Conservation (phyloP, 2,113 vertebrate genomes). For the Pyrgilauda ruficollis region DNA sequence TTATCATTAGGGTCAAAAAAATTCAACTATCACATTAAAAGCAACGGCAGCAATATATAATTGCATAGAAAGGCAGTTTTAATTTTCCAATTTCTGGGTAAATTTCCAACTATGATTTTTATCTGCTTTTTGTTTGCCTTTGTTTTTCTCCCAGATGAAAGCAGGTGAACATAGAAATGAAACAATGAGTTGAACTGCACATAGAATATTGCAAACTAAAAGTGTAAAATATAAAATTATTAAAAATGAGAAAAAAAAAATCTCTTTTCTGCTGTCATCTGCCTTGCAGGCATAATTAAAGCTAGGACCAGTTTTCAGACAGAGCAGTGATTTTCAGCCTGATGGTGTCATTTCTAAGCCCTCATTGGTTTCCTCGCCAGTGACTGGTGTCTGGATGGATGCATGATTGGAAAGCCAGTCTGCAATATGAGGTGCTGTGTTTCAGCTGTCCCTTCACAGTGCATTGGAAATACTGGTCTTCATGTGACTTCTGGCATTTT, state of each 20-base stretch:
- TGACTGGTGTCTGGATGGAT: neutral
- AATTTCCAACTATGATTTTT: neutral
- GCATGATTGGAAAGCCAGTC: neutral
- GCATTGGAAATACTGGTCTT: neutral
- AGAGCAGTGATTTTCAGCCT: constrained; percentile 15
- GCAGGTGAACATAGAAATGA: neutral
- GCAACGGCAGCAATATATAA: neutral
- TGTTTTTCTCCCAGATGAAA: neutral
- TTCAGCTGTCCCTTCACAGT: neutral
- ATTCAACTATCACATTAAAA: neutral
- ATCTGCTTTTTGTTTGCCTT: neutral
- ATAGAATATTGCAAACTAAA: neutral
- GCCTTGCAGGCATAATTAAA: neutral
- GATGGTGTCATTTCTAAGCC: neutral
- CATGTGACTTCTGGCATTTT: neutral
- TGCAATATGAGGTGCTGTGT: neutral
- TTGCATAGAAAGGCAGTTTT: neutral
- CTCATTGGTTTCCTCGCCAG: neutral
- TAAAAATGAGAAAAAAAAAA: neutral
- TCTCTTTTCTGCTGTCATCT: neutral
- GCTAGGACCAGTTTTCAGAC: neutral
- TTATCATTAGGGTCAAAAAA: neutral
- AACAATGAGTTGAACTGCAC: neutral
- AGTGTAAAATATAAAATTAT: neutral
- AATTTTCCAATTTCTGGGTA: neutral